Percentiles rank a stretch among this genome's conserved stretches.
Evolutionary conservation across 2,888 invertebrate genomes (phyloP).

Genomic region (Xestoiulus laeticollis): DNA sequence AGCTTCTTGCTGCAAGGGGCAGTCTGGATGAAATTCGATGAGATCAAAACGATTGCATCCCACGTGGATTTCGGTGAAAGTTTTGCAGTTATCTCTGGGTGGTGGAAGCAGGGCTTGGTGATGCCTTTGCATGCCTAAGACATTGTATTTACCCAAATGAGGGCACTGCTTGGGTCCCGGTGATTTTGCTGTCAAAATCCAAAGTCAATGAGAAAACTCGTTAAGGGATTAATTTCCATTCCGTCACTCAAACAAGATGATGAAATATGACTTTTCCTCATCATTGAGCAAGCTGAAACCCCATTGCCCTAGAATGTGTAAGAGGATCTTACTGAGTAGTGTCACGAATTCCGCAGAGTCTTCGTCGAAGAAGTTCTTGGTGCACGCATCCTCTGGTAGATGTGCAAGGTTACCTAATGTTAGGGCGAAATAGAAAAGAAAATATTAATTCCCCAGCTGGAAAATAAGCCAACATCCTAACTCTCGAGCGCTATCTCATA

Average conservation of each 20-base stretch:
- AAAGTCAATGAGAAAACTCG: conserved; percentile 36
- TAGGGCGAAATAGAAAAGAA: conserved; percentile 6
- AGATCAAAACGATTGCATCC: conserved; percentile 53
- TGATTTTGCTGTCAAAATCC: conserved; percentile 73
- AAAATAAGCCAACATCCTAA: not conserved
- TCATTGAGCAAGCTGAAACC: conserved; percentile 18
- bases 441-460: not conserved
- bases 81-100: conserved; percentile 51
- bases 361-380: conserved; percentile 52
- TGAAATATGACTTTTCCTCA: conserved; percentile 17
- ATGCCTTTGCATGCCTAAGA: conserved; percentile 73
- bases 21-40: conserved; percentile 55
- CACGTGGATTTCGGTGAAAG: conserved; percentile 51
- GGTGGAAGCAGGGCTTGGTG: not conserved
- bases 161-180: conserved; percentile 87
- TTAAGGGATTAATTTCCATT: conserved; percentile 44
- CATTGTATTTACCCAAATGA: conserved; percentile 79
- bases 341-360: conserved; percentile 55
- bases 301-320: not conserved
- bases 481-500: not conserved
- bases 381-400: conserved; percentile 53
- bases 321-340: conserved; percentile 54
- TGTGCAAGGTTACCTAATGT: conserved; percentile 20
- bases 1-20: conserved; percentile 52
- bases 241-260: conserved; percentile 31